Evolutionary conservation across 2,113 vertebrate species (phyloP).

Genomic region (Paramisgurnus dabryanus): DNA sequence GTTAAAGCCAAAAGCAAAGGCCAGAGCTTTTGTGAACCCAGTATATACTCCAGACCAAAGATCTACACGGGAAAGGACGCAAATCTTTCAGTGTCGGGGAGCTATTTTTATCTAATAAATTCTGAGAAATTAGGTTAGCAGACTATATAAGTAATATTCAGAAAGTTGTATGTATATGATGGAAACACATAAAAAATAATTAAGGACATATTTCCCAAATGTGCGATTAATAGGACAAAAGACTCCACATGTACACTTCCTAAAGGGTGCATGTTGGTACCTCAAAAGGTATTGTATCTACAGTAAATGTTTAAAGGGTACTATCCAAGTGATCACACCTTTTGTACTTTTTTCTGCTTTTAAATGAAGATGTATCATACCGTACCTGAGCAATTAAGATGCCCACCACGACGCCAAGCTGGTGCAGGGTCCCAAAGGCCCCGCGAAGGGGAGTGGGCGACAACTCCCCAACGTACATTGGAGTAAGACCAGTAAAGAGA

Average conservation of each 20-base stretch:
- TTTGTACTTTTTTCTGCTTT: no score
- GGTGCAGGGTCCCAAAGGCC: constrained; percentile 92
- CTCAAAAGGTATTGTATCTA: no score
- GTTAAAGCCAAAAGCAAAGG: constrained; percentile 74
- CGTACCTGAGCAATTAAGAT: constrained; percentile 94
- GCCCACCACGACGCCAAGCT: constrained; percentile 93
- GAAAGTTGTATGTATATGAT: no score
- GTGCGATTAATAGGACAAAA: neutral
- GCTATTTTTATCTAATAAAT: no score
- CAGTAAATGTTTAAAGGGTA: no score
- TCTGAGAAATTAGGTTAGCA: neutral
- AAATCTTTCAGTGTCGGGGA: neutral
- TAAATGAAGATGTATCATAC: neutral
- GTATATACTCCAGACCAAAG: constrained; percentile 73
- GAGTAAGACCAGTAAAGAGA: constrained; percentile 90
- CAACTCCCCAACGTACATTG: constrained; percentile 95
- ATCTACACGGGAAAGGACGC: constrained; percentile 58
- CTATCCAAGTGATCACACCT: no score
- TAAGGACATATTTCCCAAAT: neutral
- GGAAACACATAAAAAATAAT: no score
- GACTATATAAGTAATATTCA: neutral
- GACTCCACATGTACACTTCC: neutral
- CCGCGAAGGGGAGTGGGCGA: constrained; percentile 87
- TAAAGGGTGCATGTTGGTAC: no score
- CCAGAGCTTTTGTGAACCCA: constrained; percentile 74